These are phyloP conservation scores for Chydorus sphaericus DNA, from an alignment of 2,888 invertebrate genomes.

Conservation along the genomic window DNA sequence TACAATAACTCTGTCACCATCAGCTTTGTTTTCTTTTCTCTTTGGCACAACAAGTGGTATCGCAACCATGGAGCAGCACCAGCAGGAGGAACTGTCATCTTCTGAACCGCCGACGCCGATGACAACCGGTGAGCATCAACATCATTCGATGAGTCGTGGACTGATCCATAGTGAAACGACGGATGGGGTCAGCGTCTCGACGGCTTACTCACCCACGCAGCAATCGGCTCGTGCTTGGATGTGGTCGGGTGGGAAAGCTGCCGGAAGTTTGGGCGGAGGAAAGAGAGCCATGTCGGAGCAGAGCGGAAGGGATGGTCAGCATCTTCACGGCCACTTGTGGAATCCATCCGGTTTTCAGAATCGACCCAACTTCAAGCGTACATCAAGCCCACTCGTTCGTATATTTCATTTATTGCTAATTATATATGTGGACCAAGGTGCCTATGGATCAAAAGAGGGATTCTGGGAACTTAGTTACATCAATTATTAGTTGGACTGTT, in stretches of 20 bases:
- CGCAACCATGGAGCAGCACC: no score
- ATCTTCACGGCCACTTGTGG: constrained; percentile 5
- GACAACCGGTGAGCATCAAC: neutral
- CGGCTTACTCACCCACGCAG: neutral
- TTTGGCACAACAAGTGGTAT: no score
- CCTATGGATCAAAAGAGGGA: no score
- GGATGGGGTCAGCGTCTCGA: neutral
- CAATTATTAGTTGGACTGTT: no score
- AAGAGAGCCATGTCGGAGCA: neutral
- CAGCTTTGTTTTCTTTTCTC: no score
- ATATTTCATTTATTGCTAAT: no score
- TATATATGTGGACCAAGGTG: no score
- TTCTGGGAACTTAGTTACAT: no score
- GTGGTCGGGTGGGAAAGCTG: neutral
- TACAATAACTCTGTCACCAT: no score
- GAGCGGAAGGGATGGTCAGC: neutral
- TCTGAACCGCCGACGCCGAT: neutral
- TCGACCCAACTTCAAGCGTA: neutral
- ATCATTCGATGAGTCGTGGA: no score
- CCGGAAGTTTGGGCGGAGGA: neutral
- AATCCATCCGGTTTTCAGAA: no score
- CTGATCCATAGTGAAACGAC: neutral
- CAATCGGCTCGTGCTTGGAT: neutral
- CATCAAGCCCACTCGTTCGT: neutral
- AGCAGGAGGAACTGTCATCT: no score